Base-by-base conservation (phyloP, 2,797 vertebrate species). In the Falco biarmicus region DNA sequence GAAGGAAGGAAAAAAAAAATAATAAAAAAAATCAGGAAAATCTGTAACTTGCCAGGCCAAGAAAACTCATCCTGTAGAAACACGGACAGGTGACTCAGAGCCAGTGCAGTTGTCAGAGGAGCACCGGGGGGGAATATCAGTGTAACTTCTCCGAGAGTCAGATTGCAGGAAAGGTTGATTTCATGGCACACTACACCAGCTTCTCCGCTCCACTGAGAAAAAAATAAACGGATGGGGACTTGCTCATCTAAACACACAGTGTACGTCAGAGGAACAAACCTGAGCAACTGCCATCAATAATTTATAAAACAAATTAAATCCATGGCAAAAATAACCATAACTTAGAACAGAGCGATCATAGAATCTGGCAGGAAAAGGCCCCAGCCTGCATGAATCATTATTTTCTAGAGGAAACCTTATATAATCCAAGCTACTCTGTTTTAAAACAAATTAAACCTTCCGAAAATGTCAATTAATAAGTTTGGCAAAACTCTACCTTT, bases 111-210 rank as follows among this genome's bases (percentile, higher is more conserved):
- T 60, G 90, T 83, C 41, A 45, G 76, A 91, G 77, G 89, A 91
- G 88, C 65, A 18, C 88, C 34, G 43, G 80, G 93, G 64, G 95
- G 91, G 95, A 97, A 96, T 15, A 87, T 50, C 37, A 8, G 73
- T 24, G 94, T 77, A 81, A 96, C 39, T 43, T 64, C 93, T 79
- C 83, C 25, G 1, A 78, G 95, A 83, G 80, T 89, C 28, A 14
- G 77, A 61, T 6, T 84, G 80, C 84, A 90, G 92, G 93, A 98
- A 97, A 96, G 92, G 90, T 9, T 94, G 92, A 97, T 81, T 90
- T 91, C 71, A 83, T 63, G 87, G 94, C 93, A 96, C 25, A 34
- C 61, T 54, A 18, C 75, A 61, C 41, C 45, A 74, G 76, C 69
- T 28, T 84, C 93, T 94, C 92, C 73, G 32, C 69, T 60, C 70